phyloP scores from a whole-genome alignment of 2,113 vertebrate species.

The Catharus minimus region DNA sequence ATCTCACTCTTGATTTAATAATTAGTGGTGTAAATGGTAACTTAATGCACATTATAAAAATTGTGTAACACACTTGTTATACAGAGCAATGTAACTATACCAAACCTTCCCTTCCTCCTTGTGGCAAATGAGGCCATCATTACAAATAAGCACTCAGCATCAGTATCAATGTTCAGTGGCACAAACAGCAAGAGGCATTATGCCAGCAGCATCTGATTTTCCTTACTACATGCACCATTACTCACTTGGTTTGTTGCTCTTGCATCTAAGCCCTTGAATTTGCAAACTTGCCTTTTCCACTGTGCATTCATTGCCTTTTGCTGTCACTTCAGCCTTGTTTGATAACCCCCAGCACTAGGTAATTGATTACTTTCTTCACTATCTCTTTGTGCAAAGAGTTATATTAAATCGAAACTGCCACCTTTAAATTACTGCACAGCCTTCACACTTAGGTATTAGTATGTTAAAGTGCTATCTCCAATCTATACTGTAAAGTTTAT shows the following conservation, averaged over 20 bases:
- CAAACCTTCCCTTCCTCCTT: not conserved
- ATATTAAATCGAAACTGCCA: conserved; percentile 21
- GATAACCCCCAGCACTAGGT: not conserved
- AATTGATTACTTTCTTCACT: conserved; percentile 40
- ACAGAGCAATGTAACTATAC: not conserved
- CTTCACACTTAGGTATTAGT: not conserved
- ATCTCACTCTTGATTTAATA: not conserved
- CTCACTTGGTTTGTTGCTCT: not conserved
- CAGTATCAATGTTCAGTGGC: not conserved
- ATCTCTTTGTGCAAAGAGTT: conserved; percentile 35
- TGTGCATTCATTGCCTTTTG: conserved; percentile 1
- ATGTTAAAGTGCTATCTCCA: conserved; percentile 2
- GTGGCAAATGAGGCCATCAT: not conserved
- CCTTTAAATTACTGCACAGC: conserved; percentile 35
- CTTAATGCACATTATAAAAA: not conserved
- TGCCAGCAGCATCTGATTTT: not conserved
- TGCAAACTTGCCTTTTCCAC: conserved; percentile 5
- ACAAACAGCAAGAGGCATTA: not conserved
- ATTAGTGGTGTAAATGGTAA: not conserved
- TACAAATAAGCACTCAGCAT: not conserved
- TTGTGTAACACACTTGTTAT: not conserved
- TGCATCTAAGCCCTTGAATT: not conserved
- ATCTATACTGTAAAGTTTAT: conserved; percentile 47
- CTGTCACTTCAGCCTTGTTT: conserved; percentile 24
- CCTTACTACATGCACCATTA: not conserved